phyloP scores from a whole-genome alignment of 2,797 vertebrate genomes.

The Cottoperca gobio region DNA sequence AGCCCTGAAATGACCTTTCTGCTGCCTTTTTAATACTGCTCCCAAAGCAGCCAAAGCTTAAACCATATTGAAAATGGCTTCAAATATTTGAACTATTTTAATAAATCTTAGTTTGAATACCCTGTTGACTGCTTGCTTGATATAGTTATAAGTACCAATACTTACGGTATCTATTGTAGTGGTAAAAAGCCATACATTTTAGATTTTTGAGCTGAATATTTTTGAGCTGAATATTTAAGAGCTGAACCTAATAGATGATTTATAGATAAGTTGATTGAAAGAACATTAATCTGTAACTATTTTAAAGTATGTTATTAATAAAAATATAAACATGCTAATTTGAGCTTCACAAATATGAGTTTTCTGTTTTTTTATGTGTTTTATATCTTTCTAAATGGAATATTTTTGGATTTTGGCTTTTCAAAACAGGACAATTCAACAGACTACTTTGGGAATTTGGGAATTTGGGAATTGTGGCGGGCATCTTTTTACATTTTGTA shows the following conservation, averaged over 20 bases:
- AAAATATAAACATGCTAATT: neutral
- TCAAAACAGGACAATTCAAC: neutral
- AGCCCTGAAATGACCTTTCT: slow-evolving; percentile 33
- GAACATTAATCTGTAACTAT: neutral
- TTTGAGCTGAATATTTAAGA: neutral
- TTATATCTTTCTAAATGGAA: too few relatives aligned
- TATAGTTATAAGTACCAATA: neutral
- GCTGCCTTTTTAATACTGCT: slow-evolving; percentile 15
- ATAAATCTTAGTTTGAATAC: slow-evolving; percentile 37
- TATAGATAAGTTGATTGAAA: neutral
- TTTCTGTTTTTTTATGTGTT: too few relatives aligned
- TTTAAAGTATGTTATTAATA: neutral
- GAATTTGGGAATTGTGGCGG: neutral
- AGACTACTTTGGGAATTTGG: neutral
- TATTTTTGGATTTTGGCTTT: too few relatives aligned
- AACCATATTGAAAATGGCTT: slow-evolving; percentile 23
- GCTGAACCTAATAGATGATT: neutral
- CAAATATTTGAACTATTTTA: slow-evolving; percentile 26
- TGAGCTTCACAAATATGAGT: neutral
- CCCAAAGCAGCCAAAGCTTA: slow-evolving; percentile 14
- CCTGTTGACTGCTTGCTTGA: slow-evolving; percentile 1
- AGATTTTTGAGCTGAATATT: neutral
- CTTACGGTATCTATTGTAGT: neutral
- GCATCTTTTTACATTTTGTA: neutral
- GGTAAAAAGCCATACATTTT: neutral